phyloP scores from a whole-genome alignment of 1,140 invertebrate species.

The Achroia grisella region DNA sequence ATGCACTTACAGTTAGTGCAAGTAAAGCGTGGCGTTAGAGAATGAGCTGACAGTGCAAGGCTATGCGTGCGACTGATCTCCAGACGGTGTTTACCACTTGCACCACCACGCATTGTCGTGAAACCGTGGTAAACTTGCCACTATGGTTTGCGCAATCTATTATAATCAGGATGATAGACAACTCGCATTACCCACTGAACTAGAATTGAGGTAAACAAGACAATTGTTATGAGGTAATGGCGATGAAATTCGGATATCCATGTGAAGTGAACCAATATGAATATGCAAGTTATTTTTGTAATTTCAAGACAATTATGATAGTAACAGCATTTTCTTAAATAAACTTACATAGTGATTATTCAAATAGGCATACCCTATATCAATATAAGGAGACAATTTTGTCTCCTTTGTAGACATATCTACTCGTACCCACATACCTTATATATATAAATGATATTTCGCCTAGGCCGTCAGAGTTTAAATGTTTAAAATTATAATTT shows the following conservation, averaged over 20 bases:
- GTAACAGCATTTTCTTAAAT: too few relatives aligned
- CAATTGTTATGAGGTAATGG: conserved; percentile 7
- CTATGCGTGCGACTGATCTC: conserved; percentile 42
- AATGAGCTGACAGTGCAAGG: conserved; percentile 36
- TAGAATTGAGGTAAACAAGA: conserved; percentile 5
- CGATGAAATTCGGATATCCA: not conserved
- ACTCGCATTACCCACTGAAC: conserved; percentile 28
- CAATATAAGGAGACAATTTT: too few relatives aligned
- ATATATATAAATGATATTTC: too few relatives aligned
- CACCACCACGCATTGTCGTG: conserved; percentile 58
- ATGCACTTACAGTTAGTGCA: conserved; percentile 3
- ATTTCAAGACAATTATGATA: too few relatives aligned
- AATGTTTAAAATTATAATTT: too few relatives aligned
- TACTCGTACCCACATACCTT: too few relatives aligned
- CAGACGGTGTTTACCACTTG: conserved; percentile 38
- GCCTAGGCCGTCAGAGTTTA: too few relatives aligned
- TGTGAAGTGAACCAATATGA: too few relatives aligned
- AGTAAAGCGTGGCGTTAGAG: conserved; percentile 23
- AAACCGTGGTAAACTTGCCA: conserved; percentile 50
- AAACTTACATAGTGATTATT: too few relatives aligned
- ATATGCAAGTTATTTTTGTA: too few relatives aligned
- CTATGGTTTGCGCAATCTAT: conserved; percentile 57
- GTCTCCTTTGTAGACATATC: too few relatives aligned
- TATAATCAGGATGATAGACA: conserved; percentile 54
- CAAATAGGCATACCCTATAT: too few relatives aligned